A percentile compares a stretch with the other conserved stretches of the same genome.
These are phyloP conservation scores for Rhingia rostrata DNA, from an alignment of 2,888 invertebrate genomes.

Conservation along the genomic window DNA sequence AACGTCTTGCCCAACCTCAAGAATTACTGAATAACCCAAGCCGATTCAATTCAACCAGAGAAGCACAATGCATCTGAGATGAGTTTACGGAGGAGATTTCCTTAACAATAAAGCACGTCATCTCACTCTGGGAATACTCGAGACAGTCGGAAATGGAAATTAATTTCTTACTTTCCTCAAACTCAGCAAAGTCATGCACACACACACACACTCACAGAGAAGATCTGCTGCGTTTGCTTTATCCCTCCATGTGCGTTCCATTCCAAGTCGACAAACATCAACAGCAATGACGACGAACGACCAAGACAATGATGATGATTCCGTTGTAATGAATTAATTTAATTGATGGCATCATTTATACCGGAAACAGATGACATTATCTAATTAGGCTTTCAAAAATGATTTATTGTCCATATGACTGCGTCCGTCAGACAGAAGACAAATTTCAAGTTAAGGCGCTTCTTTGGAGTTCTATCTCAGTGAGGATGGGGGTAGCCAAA, in stretches of 20 bases:
- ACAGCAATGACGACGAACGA: conserved; percentile 11
- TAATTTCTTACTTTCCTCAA: conserved; percentile 54
- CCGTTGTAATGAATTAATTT: conserved; percentile 72
- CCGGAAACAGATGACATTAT: conserved; percentile 76
- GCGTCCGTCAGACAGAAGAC: conserved; percentile 56
- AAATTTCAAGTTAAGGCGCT: conserved; percentile 48
- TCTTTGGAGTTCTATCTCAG: background rate
- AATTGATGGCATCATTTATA: conserved; percentile 74
- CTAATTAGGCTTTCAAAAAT: conserved; percentile 76
- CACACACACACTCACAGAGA: background rate
- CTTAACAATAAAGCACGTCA: conserved; percentile 10
- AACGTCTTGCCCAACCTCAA: conserved; percentile 12
- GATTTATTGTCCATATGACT: conserved; percentile 71
- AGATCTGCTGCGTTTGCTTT: conserved; percentile 30
- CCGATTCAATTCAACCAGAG: conserved; percentile 33
- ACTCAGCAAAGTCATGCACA: conserved; percentile 35
- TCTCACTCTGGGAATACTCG: conserved; percentile 32
- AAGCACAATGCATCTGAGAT: conserved; percentile 28
- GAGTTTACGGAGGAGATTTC: conserved; percentile 24
- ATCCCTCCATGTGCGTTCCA: conserved; percentile 12
- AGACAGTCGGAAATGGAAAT: conserved; percentile 70
- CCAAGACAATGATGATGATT: conserved; percentile 53
- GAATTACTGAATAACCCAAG: conserved; percentile 33
- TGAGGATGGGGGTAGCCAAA: conserved; percentile 1
- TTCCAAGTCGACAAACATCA: background rate